Evolutionary conservation across 2,797 vertebrate genomes (phyloP), one percentile per base, ranked within the genome.

Genomic region (Dicrostonyx torquatus): DNA sequence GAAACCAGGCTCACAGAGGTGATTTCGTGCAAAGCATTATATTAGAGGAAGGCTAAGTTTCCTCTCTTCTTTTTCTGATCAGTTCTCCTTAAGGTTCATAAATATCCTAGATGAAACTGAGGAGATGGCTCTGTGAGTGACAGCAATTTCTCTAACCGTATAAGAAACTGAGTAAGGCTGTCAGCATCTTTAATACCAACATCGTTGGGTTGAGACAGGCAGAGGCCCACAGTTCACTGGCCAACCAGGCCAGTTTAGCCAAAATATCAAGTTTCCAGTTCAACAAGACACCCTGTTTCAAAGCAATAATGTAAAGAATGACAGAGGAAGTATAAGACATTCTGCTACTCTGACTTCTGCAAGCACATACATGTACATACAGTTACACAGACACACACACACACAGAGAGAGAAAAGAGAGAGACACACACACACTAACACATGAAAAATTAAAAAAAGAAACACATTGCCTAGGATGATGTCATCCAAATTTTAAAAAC

Each of bases 1-100:
- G 26, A 93, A 66, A 55, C 9, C 24, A 90, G 43, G 70, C 18
- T 58, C 89, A 14, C 0, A 9, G 37, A 82, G 45, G 17, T 89
- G 40, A 75, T 89, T 80, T 62, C 40, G 92, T 76, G 73, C 45
- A 90, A 68, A 78, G 29, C 17, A 50, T 85, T 79, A 53, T 48
- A n/a, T 2, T 58, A 75, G n/a, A 95, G 31, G 60, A 86, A 92
- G 53, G 20, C 15, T 86, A 83, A 48, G 15, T 77, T 8, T 29
- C 80, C 40, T 43, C 13, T 95, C 8, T 76, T 95, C 8, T 72
- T 50, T 64, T 58, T 79, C 43, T 45, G n/a, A 62, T 26, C 50
- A 58, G 37, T 92, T 92, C 58, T 73, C 79, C 26, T 62, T 93
- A 89, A 60, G 9, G 12, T 43, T 89, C 15, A 72, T 86, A 93